Evolutionary conservation across 2,113 vertebrate species (phyloP), one percentile per base, ranked within the genome.

Genomic region (Peucedramus taeniatus): DNA sequence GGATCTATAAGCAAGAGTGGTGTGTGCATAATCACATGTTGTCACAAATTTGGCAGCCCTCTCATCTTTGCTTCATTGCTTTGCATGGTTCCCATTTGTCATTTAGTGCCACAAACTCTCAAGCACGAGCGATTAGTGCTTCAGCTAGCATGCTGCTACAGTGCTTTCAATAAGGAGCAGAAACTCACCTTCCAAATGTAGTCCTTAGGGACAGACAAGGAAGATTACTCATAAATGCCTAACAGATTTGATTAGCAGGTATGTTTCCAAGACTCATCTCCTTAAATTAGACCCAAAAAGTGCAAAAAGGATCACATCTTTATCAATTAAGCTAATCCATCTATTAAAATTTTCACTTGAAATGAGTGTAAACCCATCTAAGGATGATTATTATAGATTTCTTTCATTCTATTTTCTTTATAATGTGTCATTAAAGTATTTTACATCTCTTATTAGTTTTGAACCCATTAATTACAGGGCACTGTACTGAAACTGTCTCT

Each of bases 11-110:
- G 57, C 57, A 90, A 65, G 64, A 89, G 30, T 33, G 6, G 21
- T 91, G 65, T 75, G 47, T 71, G 31, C 71, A 91, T 94, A 90
- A 96, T 94, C 80, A 90, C 75, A 88, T 40, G 64, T 93, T 96
- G 81, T 89, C 96, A 94, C 31, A 78, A 83, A 76, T 71, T 69
- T 91, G 89, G 94, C 92, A 96, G 87, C 50, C 68, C 66, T 96
- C 76, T 93, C 64, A 69, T 90, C 69, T 93, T 94, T 69, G 79
- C 84, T 96, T 97, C 86, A 86, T 47, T 92, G 82, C 64, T 64
- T 95, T 45, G 31, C 81, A 63, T 77, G 84, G 81, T 33, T 89
- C 53, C 71, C 51, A 93, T 97, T 96, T 94, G 87, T 94, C 93
- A 95, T 86, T 93, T 84, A 65, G 61, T 91, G 82, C 81, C 92